These are phyloP conservation scores for Littorina saxatilis DNA, from an alignment of 1,140 invertebrate species.

Conservation along the genomic window DNA sequence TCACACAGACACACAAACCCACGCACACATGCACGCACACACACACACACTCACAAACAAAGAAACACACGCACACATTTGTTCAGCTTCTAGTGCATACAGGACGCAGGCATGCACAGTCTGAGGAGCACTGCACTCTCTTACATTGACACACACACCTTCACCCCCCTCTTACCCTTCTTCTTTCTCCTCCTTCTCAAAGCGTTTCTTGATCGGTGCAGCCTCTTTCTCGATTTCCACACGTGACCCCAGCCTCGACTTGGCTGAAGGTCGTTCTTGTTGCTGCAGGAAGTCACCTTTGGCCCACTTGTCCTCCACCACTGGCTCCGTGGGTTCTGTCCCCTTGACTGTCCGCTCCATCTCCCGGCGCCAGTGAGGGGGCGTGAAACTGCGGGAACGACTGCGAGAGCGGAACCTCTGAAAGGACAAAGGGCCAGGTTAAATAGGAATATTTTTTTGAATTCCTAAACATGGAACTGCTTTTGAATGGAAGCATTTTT, in stretches of 20 bases:
- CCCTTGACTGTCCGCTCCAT: conserved; percentile 44
- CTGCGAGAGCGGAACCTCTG: conserved; percentile 58
- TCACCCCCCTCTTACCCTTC: too few species aligned
- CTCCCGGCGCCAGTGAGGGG: conserved; percentile 64
- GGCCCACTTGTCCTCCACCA: conserved; percentile 48
- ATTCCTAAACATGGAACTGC: too few species aligned
- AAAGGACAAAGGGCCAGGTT: not conserved
- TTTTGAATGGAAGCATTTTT: too few species aligned
- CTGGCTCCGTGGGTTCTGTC: conserved; percentile 37
- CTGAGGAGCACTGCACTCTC: too few species aligned
- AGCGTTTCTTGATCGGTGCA: conserved; percentile 12
- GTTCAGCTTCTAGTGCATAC: too few species aligned
- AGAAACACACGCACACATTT: too few species aligned
- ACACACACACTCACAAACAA: too few species aligned
- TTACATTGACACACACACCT: too few species aligned
- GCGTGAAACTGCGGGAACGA: conserved; percentile 57
- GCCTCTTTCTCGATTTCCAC: not conserved
- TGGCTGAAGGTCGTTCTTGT: conserved; percentile 13
- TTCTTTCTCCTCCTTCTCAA: conserved; percentile 25
- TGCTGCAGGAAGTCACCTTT: conserved; percentile 51
- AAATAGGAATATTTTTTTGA: too few species aligned
- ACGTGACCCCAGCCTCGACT: conserved; percentile 17
- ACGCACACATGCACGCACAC: too few species aligned
- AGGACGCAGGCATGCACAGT: too few species aligned
- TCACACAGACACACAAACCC: too few species aligned